phyloP scores from a whole-genome alignment of 2,797 vertebrate species.

The Chromobotia macracanthus region DNA sequence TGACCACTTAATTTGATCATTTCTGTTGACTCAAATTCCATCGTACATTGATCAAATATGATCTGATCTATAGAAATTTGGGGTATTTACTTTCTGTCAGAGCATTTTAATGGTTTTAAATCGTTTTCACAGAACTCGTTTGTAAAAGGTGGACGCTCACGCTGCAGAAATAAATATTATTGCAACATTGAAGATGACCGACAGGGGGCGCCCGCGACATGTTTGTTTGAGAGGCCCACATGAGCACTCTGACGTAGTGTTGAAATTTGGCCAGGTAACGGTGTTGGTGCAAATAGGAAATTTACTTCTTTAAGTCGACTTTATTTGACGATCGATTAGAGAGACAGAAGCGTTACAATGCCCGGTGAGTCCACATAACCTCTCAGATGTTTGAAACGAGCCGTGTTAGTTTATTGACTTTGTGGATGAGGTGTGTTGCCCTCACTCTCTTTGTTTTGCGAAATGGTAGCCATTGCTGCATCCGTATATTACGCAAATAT shows the following conservation, averaged over 20 bases:
- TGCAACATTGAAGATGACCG: not conserved
- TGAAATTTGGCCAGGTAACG: slow-evolving; percentile 61
- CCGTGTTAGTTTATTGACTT: slow-evolving; percentile 1
- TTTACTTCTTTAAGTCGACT: slow-evolving; percentile 33
- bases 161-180: too few species aligned
- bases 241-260: slow-evolving; percentile 56
- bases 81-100: too few species aligned
- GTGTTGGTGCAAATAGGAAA: slow-evolving; percentile 50
- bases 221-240: slow-evolving; percentile 53
- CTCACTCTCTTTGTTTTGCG: slow-evolving; percentile 40
- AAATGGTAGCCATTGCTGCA: slow-evolving; percentile 16
- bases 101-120: too few species aligned
- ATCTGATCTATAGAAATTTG: too few species aligned
- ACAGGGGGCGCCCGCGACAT: slow-evolving; percentile 26
- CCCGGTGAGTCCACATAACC: slow-evolving; percentile 48
- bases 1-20: too few species aligned
- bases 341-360: slow-evolving; percentile 42
- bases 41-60: too few species aligned
- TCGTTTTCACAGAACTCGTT: too few species aligned
- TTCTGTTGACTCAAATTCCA: too few species aligned
- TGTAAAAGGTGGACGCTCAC: too few species aligned
- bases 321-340: slow-evolving; percentile 25
- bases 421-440: slow-evolving; percentile 13
- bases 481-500: not conserved
- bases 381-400: slow-evolving; percentile 2